These are phyloP conservation scores for Emmelina monodactyla DNA, from an alignment of 2,888 invertebrate species.

Conservation along the genomic window DNA sequence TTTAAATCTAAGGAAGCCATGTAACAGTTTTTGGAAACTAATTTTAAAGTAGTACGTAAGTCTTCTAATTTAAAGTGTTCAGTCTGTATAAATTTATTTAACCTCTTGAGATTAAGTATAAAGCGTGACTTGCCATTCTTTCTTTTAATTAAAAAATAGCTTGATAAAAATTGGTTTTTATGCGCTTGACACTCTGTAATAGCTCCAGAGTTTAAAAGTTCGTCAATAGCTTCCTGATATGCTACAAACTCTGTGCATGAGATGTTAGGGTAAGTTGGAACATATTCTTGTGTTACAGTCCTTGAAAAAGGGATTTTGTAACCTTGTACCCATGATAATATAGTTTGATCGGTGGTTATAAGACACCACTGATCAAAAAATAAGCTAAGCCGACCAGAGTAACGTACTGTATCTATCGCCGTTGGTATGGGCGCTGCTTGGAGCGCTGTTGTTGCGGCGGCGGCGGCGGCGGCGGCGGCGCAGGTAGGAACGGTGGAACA, in stretches of 20 bases:
- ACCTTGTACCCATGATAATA: slow-evolving; percentile 10
- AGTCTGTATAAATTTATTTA: slow-evolving; percentile 7
- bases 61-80: slow-evolving; percentile 9
- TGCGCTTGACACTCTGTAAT: slow-evolving; percentile 4
- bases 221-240: not conserved
- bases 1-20: slow-evolving; percentile 7
- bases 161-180: slow-evolving; percentile 8
- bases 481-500: not conserved
- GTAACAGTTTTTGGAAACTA: slow-evolving; percentile 3
- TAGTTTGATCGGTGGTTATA: slow-evolving; percentile 6
- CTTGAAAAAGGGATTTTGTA: slow-evolving; percentile 7
- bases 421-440: slow-evolving; percentile 1
- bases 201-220: not conserved
- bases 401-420: slow-evolving; percentile 9
- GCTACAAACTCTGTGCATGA: not conserved
- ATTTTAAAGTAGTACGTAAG: slow-evolving; percentile 6
- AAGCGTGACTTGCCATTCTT: slow-evolving; percentile 7
- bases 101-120: slow-evolving; percentile 8
- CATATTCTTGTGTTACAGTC: slow-evolving; percentile 3
- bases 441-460: slow-evolving; percentile 3
- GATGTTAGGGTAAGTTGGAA: not conserved
- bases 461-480: slow-evolving; percentile 3
- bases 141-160: slow-evolving; percentile 7
- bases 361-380: slow-evolving; percentile 10
- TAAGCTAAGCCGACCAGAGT: slow-evolving; percentile 7